Evolutionary conservation across 1,140 invertebrate genomes (phyloP).

Genomic region (Eupristina koningsbergeri): DNA sequence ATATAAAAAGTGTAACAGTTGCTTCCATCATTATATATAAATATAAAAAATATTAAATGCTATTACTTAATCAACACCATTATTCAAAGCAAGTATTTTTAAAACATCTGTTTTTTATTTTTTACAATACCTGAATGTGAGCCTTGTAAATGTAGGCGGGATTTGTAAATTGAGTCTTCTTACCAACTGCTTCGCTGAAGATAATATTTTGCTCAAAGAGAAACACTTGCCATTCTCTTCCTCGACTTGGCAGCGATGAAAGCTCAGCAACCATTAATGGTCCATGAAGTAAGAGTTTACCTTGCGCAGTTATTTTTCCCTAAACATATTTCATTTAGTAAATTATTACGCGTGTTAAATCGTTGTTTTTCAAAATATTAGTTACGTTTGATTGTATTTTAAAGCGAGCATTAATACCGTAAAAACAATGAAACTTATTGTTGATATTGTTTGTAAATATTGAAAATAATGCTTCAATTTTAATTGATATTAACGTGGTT

Average conservation of each 20-base stretch:
- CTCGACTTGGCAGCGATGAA: conserved; percentile 74
- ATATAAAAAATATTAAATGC: no score
- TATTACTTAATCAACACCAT: no score
- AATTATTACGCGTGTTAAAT: neutral
- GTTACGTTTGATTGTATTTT: neutral
- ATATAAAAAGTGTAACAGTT: no score
- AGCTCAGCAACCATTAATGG: conserved; percentile 87
- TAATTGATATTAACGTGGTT: neutral
- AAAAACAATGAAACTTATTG: neutral
- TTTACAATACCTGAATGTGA: conserved; percentile 89
- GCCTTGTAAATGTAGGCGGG: conserved; percentile 97
- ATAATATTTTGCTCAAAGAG: conserved; percentile 99
- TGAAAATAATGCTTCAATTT: neutral
- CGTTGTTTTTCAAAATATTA: neutral
- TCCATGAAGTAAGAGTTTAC: conserved; percentile 94
- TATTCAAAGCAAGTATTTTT: neutral
- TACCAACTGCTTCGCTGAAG: conserved; percentile 94
- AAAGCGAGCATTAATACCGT: neutral
- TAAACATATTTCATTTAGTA: conserved; percentile 69
- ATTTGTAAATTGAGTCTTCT: conserved; percentile 94
- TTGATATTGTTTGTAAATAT: neutral
- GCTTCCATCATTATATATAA: no score
- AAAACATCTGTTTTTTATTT: neutral
- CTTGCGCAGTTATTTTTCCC: conserved; percentile 98
- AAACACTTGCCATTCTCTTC: conserved; percentile 95